phyloP scores from a whole-genome alignment of 2,113 vertebrate genomes.

The Capricornis sumatraensis region DNA sequence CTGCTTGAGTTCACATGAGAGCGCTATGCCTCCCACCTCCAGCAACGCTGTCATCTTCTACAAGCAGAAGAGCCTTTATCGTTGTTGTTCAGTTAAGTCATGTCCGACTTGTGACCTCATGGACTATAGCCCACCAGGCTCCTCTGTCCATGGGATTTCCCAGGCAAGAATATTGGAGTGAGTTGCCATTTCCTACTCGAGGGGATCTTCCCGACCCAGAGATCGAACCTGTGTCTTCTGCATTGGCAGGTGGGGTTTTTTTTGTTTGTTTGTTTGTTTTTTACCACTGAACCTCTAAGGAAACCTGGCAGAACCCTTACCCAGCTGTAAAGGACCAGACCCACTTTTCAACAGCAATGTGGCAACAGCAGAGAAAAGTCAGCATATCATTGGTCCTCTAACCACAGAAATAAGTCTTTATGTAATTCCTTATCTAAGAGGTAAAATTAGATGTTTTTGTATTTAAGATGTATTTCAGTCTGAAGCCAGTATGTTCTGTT shows the following conservation, averaged over 20 bases:
- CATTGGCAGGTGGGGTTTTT: not conserved
- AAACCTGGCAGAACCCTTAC: not conserved
- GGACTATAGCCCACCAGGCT: not conserved
- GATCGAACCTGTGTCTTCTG: not conserved
- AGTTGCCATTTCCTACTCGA: not conserved
- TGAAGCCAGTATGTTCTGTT: not conserved
- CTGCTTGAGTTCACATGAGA: not conserved
- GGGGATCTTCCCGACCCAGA: not conserved
- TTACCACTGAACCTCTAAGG: not conserved
- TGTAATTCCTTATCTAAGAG: not conserved
- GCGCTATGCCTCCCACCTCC: not conserved
- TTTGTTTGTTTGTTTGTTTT: not conserved
- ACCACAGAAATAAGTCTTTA: not conserved
- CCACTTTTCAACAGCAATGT: not conserved
- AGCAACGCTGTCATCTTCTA: not conserved
- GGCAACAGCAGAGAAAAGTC: not conserved
- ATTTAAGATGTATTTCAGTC: not conserved
- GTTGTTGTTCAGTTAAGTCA: not conserved
- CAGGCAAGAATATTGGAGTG: not conserved
- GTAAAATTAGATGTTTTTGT: not conserved
- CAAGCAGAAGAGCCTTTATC: not conserved
- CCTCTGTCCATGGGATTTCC: not conserved
- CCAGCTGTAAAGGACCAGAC: not conserved
- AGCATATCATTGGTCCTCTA: not conserved
- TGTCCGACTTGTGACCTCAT: not conserved